Percentiles rank a stretch among this genome's conserved stretches.
Evolutionary conservation across 1,140 invertebrate genomes (phyloP).

Genomic region (Solenopsis invicta): DNA sequence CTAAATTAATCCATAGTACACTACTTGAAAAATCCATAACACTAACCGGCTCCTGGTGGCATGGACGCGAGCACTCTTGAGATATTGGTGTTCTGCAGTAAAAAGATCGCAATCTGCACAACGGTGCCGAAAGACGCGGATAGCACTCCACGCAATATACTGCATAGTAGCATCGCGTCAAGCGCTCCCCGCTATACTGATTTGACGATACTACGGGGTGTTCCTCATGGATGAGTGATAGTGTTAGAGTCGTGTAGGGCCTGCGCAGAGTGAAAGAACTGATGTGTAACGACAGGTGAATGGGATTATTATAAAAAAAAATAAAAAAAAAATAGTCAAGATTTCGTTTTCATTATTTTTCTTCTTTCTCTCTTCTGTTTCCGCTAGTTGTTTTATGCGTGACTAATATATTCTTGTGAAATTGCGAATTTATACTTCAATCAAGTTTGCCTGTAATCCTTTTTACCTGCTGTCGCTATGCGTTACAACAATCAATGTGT

Average conservation of each 20-base stretch:
- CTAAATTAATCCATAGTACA: background rate
- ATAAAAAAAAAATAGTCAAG: background rate
- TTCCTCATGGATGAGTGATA: slow-evolving; percentile 53
- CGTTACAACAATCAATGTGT: background rate
- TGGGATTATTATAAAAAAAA: background rate
- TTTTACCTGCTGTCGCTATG: slow-evolving; percentile 30
- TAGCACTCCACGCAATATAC: slow-evolving; percentile 71
- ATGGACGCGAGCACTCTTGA: slow-evolving; percentile 77
- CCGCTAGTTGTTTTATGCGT: background rate
- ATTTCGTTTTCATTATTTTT: background rate
- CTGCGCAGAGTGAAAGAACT: slow-evolving; percentile 34
- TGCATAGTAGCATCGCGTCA: slow-evolving; percentile 81
- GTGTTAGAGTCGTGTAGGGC: background rate
- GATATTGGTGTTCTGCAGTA: slow-evolving; percentile 67
- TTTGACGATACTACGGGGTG: slow-evolving; percentile 24
- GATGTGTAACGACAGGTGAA: background rate
- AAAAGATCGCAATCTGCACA: slow-evolving; percentile 70
- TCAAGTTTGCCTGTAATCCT: background rate
- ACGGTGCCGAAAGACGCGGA: slow-evolving; percentile 69
- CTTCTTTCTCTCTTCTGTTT: background rate
- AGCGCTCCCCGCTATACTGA: slow-evolving; percentile 75
- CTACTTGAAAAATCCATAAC: background rate
- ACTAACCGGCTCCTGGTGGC: slow-evolving; percentile 81
- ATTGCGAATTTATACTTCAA: background rate
- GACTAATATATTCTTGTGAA: background rate